Evolutionary conservation across 2,888 invertebrate genomes (phyloP).

Genomic region (Alcis repandata): DNA sequence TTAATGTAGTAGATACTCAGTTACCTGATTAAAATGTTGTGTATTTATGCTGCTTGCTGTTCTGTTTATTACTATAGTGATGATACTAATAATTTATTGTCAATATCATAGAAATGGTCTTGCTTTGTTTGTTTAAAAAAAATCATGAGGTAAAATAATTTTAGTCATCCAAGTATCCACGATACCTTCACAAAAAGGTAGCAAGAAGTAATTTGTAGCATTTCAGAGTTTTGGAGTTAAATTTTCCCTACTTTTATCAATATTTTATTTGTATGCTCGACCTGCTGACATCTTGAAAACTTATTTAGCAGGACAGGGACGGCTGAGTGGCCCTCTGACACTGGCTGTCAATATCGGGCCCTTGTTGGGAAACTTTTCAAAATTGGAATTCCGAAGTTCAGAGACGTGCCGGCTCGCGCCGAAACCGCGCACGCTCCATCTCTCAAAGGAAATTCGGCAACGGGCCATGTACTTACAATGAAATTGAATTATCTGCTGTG

Average conservation of each 20-base stretch:
- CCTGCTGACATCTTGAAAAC: slow-evolving; percentile 50
- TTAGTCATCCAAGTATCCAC: neutral
- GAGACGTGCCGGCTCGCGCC: slow-evolving; percentile 80
- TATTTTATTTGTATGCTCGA: slow-evolving; percentile 27
- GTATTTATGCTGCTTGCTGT: neutral
- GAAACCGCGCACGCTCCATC: slow-evolving; percentile 74
- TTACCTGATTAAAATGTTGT: neutral
- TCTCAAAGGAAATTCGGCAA: slow-evolving; percentile 85
- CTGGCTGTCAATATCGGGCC: slow-evolving; percentile 81
- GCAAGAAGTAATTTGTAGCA: neutral
- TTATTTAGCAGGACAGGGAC: slow-evolving; percentile 59
- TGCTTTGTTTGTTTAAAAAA: neutral
- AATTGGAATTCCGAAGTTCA: slow-evolving; percentile 86
- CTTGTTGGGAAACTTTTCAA: slow-evolving; percentile 85
- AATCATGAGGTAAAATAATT: neutral
- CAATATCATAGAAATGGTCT: neutral
- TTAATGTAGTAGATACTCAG: neutral
- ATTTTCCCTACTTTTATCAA: slow-evolving; percentile 13
- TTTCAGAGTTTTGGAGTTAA: slow-evolving; percentile 5
- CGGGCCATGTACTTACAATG: slow-evolving; percentile 79
- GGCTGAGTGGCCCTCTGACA: slow-evolving; percentile 77
- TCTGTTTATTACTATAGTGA: neutral
- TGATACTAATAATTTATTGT: neutral
- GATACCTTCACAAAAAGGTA: neutral
- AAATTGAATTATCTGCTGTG: slow-evolving; percentile 82